Evolutionary conservation across 2,888 invertebrate species (phyloP), one percentile per base, ranked within the genome.

Genomic region (Paralinhomoeus sp.): DNA sequence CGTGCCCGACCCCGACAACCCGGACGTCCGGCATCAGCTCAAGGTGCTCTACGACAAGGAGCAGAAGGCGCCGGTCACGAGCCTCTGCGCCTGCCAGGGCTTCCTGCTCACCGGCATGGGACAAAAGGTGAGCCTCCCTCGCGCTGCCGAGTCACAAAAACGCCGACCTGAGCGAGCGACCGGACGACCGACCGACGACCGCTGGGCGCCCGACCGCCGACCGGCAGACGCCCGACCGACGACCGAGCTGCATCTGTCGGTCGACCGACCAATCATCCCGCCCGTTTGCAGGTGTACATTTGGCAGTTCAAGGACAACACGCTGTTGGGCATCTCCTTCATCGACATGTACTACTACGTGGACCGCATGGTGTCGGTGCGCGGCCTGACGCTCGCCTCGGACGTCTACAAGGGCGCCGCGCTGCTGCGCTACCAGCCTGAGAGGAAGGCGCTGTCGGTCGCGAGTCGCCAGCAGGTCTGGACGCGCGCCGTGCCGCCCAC

Each of bases 281-380:
- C 18, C 9, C 21, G 22, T 37, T 43, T 46, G 13, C 34, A 83
- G 80, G 80, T 93, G 49, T 97, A 93, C 68, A 79, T 99, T 51
- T 99, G 93, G 93, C 84, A 87, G 61, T 67, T 93, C 49, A 87
- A 87, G 61, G 91, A 97, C 66, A 81, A 83, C 58, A 89, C 93
- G 62, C 71, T 99, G 22, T 80, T 85, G 41, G 97, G 93, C 42
- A 82, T 93, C 38, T 93, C 97, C 31, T 99, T 99, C 66, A 87
- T 99, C 49, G 97, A 99, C 65, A 87, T 93, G 2, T 85, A 91
- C 66, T 83, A 97, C 51, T 99, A 91, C 67, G 85, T 93, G 37
- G 91, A 93, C 67, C 76, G 80, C 57, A 78, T 97, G 65, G 67
- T 81, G 46, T 77, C 82, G 1, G 77, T 93, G 17, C 89, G 93